phyloP scores from a whole-genome alignment of 2,888 invertebrate species.

The Elegia similella region DNA sequence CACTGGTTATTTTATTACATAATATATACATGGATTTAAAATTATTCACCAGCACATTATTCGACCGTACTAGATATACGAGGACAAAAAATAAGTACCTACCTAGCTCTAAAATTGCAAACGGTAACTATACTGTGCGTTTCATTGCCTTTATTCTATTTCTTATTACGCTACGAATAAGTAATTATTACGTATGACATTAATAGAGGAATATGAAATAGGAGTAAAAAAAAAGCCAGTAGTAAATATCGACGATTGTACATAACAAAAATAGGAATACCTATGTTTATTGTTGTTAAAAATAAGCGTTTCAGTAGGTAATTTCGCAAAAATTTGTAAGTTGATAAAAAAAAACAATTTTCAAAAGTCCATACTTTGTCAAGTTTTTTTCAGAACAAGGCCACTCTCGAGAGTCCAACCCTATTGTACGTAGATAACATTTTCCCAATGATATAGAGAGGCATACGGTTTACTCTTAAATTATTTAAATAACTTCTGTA shows the following conservation, averaged over 20 bases:
- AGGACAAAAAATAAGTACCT: neutral
- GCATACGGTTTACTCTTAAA: slow-evolving; percentile 56
- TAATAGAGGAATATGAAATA: neutral
- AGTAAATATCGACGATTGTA: too few species aligned
- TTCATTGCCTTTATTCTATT: neutral
- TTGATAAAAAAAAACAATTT: too few species aligned
- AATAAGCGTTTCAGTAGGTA: too few species aligned
- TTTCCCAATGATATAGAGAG: slow-evolving; percentile 21
- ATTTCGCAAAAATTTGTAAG: too few species aligned
- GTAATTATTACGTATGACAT: slow-evolving; percentile 2
- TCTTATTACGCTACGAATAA: neutral
- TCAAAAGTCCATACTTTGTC: too few species aligned
- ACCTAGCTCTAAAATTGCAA: neutral
- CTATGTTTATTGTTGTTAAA: too few species aligned
- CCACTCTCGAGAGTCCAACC: too few species aligned
- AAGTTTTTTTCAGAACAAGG: too few species aligned
- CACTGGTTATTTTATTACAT: neutral
- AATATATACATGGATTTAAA: neutral
- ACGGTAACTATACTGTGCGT: slow-evolving; percentile 13
- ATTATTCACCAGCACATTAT: neutral
- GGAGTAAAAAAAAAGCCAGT: too few species aligned
- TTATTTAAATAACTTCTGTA: slow-evolving; percentile 52
- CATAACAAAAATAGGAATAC: too few species aligned
- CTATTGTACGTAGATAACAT: neutral
- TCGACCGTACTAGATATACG: neutral